Conservation (phyloP, 1,140 invertebrate genomes). For the Teleopsis dalmanni region DNA sequence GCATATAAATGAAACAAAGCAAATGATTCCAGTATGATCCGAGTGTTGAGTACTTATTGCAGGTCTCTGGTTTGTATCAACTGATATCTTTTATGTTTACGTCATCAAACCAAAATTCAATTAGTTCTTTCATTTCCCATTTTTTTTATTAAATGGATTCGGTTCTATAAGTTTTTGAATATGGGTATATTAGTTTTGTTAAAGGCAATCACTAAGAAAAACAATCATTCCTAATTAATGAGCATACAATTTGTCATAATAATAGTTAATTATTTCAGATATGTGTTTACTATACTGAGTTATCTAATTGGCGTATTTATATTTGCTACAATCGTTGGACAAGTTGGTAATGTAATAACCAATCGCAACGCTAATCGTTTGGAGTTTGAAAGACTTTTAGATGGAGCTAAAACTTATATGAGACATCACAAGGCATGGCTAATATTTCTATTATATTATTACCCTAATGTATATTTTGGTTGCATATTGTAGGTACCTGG, state of each 20-base stretch:
- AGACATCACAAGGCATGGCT: constrained; percentile 75
- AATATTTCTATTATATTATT: neutral
- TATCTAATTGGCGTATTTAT: constrained; percentile 96
- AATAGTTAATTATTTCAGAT: constrained; percentile 53
- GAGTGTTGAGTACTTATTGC: too few species aligned
- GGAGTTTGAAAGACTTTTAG: constrained; percentile 88
- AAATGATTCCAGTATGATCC: too few species aligned
- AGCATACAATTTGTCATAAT: neutral
- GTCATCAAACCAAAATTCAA: too few species aligned
- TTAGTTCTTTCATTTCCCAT: too few species aligned
- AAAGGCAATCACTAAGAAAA: too few species aligned
- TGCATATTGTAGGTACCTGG: constrained; percentile 63
- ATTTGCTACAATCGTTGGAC: constrained; percentile 95
- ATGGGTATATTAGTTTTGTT: too few species aligned
- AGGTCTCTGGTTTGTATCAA: too few species aligned
- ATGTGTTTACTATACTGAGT: constrained; percentile 92
- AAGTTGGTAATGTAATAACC: constrained; percentile 95
- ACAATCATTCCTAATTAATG: too few species aligned
- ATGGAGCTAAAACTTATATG: constrained; percentile 96
- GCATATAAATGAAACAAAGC: too few species aligned
- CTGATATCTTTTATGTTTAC: too few species aligned
- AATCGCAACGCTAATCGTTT: constrained; percentile 94
- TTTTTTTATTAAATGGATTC: too few species aligned
- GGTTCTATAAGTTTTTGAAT: too few species aligned
- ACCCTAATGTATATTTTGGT: neutral